Percentiles rank a stretch among this genome's conserved stretches.
These are phyloP conservation scores for Microctenopoma stevenorrisi DNA, from an alignment of 2,797 vertebrate genomes.

Conservation along the genomic window DNA sequence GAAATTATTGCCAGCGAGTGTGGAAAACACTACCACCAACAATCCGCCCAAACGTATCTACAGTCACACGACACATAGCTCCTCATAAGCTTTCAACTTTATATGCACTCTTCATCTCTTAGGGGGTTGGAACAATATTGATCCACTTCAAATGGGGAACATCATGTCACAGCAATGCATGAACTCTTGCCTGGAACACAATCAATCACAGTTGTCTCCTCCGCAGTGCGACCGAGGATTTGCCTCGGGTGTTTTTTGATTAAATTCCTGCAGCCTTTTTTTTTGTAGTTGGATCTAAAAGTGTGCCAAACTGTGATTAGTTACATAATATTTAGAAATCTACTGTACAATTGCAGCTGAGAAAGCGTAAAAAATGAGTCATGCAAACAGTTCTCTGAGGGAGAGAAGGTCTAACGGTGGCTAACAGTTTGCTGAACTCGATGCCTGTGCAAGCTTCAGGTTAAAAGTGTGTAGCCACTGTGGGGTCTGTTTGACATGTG, in stretches of 20 bases:
- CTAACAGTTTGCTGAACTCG: background rate
- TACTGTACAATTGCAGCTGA: background rate
- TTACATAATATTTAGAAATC: constrained; percentile 17
- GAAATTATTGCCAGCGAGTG: background rate
- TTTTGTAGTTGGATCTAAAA: constrained; percentile 7
- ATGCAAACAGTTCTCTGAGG: background rate
- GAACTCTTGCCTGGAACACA: constrained; percentile 48
- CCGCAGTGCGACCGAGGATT: background rate
- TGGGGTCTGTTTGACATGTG: background rate
- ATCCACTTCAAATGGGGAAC: constrained; percentile 35
- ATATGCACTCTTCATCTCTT: constrained; percentile 27
- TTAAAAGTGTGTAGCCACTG: background rate
- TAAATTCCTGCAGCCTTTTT: constrained; percentile 27
- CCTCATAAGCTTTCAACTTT: background rate
- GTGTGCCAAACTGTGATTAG: constrained; percentile 20
- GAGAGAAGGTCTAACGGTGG: background rate
- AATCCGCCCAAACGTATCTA: background rate
- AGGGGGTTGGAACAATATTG: constrained; percentile 22
- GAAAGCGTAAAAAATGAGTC: background rate
- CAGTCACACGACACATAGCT: background rate
- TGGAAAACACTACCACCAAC: constrained; percentile 1
- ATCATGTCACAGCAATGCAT: constrained; percentile 17
- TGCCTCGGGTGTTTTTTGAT: constrained; percentile 28
- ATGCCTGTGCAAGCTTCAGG: background rate
- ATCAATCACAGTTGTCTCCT: constrained; percentile 49